Percentiles rank a stretch among this genome's conserved stretches.
phyloP scores from a whole-genome alignment of 2,888 invertebrate species.

The Carcina quercana region DNA sequence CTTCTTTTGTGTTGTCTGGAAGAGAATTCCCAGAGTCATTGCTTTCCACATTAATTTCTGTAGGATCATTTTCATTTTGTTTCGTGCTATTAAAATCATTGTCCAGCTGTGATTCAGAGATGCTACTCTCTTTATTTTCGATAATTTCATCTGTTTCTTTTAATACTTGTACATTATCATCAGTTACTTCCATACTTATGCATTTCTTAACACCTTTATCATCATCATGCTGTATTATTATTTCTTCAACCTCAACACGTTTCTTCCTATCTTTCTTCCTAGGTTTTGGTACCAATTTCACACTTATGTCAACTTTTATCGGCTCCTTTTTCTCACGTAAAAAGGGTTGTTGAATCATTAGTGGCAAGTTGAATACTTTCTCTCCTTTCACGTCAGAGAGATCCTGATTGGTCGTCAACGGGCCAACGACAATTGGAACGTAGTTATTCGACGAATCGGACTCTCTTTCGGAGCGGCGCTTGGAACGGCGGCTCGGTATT shows the following conservation, averaged over 20 bases:
- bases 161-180: conserved; percentile 47
- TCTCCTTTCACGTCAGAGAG: conserved; percentile 57
- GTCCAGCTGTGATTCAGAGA: not conserved
- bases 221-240: conserved; percentile 33
- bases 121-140: conserved; percentile 20
- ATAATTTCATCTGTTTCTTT: conserved; percentile 48
- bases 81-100: not conserved
- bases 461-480: conserved; percentile 70
- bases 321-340: conserved; percentile 79
- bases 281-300: conserved; percentile 80
- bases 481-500: conserved; percentile 51
- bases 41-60: not conserved
- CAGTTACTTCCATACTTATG: conserved; percentile 62
- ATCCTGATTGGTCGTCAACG: conserved; percentile 69
- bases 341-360: conserved; percentile 75
- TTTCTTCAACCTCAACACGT: conserved; percentile 43
- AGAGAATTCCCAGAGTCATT: too few relatives aligned
- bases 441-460: conserved; percentile 74
- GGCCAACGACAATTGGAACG: conserved; percentile 62
- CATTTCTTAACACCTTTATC: conserved; percentile 52
- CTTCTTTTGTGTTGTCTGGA: not conserved
- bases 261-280: conserved; percentile 59
- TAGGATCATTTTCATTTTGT: conserved; percentile 1
- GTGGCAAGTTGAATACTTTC: conserved; percentile 61
- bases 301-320: conserved; percentile 85